Percentiles rank a stretch among this genome's conserved stretches.
Evolutionary conservation across 1,140 invertebrate species (phyloP).

Genomic region (Neotoxoptera formosana): DNA sequence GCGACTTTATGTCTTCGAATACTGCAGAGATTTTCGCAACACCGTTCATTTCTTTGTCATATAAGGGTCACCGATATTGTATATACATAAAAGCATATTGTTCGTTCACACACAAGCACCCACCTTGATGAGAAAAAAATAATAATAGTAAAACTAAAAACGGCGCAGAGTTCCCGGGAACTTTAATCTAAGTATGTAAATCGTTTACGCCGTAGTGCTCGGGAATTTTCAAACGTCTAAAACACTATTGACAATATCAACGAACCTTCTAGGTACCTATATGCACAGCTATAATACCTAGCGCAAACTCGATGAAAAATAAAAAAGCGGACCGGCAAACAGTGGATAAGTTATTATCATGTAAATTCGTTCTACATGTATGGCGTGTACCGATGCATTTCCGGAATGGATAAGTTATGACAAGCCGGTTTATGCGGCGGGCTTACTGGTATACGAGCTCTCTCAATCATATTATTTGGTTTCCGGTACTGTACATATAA

Average conservation of each 20-base stretch:
- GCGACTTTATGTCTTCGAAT: background rate
- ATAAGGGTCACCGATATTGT: background rate
- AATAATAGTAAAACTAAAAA: background rate
- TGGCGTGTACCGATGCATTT: background rate
- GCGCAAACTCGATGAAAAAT: background rate
- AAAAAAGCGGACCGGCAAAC: background rate
- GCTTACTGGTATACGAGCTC: background rate
- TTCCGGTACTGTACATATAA: background rate
- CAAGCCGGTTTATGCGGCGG: background rate
- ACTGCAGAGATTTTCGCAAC: background rate
- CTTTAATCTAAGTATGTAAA: background rate
- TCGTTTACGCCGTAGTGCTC: background rate
- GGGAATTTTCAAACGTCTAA: conserved; percentile 8
- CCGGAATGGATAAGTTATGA: conserved; percentile 19
- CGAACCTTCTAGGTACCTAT: background rate
- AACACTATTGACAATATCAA: background rate
- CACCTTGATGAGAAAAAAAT: background rate
- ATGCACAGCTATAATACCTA: background rate
- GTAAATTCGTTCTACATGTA: background rate
- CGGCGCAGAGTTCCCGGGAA: background rate
- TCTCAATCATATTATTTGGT: background rate
- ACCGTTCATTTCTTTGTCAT: background rate
- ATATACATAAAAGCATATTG: background rate
- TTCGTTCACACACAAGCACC: background rate
- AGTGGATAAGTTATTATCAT: conserved; percentile 13